phyloP scores from a whole-genome alignment of 1,140 invertebrate genomes.

The Diploscapter pachys region DNA sequence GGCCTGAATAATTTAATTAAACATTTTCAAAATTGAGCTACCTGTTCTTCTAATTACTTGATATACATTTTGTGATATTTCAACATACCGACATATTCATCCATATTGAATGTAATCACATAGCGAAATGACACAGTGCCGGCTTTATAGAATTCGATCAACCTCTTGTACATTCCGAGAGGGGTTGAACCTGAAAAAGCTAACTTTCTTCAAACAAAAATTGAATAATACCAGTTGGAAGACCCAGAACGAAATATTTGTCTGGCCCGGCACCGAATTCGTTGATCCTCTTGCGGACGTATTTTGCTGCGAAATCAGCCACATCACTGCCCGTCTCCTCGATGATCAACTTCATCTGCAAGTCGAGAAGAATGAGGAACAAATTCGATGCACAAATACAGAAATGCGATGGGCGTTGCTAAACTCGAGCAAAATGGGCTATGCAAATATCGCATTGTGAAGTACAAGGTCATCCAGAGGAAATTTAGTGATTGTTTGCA shows the following conservation, averaged over 20 bases:
- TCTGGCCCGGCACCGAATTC: slow-evolving; percentile 81
- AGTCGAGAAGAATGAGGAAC: not conserved
- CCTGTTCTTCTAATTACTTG: not conserved
- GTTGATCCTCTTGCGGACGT: slow-evolving; percentile 86
- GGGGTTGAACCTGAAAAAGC: slow-evolving; percentile 79
- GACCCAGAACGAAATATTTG: slow-evolving; percentile 85
- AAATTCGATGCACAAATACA: slow-evolving; percentile 1
- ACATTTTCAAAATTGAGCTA: not conserved
- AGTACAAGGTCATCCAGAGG: too few relatives aligned
- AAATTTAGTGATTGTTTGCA: too few relatives aligned
- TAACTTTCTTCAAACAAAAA: not conserved
- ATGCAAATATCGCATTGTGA: too few relatives aligned
- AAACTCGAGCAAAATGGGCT: too few relatives aligned
- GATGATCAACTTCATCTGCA: slow-evolving; percentile 83
- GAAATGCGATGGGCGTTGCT: not conserved
- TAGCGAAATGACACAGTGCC: slow-evolving; percentile 93
- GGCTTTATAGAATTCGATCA: slow-evolving; percentile 83
- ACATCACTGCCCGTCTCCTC: slow-evolving; percentile 78
- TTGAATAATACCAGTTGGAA: slow-evolving; percentile 78
- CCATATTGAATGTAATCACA: slow-evolving; percentile 99
- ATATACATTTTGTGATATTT: not conserved
- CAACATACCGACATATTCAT: slow-evolving; percentile 88
- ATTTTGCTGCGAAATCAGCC: slow-evolving; percentile 88
- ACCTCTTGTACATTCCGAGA: slow-evolving; percentile 86
- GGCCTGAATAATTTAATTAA: slow-evolving; percentile 62